Percentiles rank a stretch among this genome's conserved stretches.
These are phyloP conservation scores for Cirrhinus molitorella DNA, from an alignment of 2,797 vertebrate species.

Conservation along the genomic window DNA sequence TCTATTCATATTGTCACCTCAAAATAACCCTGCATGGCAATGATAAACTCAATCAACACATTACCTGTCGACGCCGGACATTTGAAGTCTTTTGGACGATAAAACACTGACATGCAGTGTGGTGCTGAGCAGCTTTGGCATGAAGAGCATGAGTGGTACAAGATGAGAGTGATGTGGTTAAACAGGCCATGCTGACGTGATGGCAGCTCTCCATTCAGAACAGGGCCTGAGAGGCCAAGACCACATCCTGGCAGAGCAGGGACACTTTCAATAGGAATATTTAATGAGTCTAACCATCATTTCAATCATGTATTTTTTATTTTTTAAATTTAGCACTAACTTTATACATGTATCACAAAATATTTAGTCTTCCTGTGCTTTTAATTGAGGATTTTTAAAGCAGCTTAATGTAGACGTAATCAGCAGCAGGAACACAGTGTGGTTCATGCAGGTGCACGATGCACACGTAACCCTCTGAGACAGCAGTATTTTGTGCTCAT, in stretches of 20 bases:
- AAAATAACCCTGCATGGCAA: neutral
- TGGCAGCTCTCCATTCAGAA: conserved; percentile 60
- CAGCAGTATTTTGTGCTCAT: conserved; percentile 55
- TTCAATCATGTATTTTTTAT: neutral
- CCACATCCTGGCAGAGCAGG: conserved; percentile 33
- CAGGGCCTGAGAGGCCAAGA: conserved; percentile 49
- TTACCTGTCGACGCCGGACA: conserved; percentile 9
- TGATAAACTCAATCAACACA: neutral
- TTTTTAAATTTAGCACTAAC: neutral
- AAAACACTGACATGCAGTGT: conserved; percentile 12
- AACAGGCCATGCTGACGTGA: conserved; percentile 51
- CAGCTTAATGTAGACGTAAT: neutral
- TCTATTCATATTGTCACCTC: neutral
- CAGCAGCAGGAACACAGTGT: neutral
- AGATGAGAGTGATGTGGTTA: conserved; percentile 52
- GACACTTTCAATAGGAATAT: conserved; percentile 54
- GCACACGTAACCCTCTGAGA: conserved; percentile 16
- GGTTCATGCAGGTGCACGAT: neutral
- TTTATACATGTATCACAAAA: neutral
- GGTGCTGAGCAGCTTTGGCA: conserved; percentile 33
- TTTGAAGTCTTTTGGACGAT: conserved; percentile 28
- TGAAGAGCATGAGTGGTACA: conserved; percentile 29
- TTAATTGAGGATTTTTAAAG: neutral
- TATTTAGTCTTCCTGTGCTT: neutral
- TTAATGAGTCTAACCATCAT: conserved; percentile 41